Conservation (phyloP, 2,797 vertebrate species). For the Urocyon cinereoargenteus region DNA sequence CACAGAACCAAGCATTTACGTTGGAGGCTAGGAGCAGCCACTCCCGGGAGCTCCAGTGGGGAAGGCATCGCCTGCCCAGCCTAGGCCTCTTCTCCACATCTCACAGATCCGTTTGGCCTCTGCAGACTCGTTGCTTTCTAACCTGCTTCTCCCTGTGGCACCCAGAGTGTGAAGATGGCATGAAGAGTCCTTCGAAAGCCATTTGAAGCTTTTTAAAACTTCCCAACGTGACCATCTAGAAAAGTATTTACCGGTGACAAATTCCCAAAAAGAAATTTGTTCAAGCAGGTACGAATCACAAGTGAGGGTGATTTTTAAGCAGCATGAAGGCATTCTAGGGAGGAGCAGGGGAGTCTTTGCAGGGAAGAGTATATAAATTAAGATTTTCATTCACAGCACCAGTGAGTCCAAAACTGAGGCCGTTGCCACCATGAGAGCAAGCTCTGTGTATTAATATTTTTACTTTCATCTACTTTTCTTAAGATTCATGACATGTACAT, state of each 20-base stretch:
- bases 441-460: background rate
- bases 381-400: constrained; percentile 69
- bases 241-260: constrained; percentile 76
- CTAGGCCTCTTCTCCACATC: background rate
- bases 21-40: background rate
- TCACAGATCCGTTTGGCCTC: background rate
- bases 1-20: background rate
- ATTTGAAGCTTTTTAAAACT: constrained; percentile 60
- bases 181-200: constrained; percentile 28
- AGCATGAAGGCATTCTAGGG: constrained; percentile 71
- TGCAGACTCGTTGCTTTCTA: background rate
- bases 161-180: background rate
- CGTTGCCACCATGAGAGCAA: constrained; percentile 74
- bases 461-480: background rate
- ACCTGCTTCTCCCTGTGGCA: background rate
- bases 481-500: background rate
- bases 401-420: constrained; percentile 77
- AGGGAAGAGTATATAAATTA: constrained; percentile 68
- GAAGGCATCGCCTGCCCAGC: rapidly evolving
- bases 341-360: background rate
- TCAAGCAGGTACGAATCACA: background rate
- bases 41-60: rapidly evolving
- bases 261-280: constrained; percentile 61
- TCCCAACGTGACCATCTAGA: constrained; percentile 59
- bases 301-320: constrained; percentile 29